Evolutionary conservation across 2,113 vertebrate genomes (phyloP).

Genomic region (Vireo altiloquus): DNA sequence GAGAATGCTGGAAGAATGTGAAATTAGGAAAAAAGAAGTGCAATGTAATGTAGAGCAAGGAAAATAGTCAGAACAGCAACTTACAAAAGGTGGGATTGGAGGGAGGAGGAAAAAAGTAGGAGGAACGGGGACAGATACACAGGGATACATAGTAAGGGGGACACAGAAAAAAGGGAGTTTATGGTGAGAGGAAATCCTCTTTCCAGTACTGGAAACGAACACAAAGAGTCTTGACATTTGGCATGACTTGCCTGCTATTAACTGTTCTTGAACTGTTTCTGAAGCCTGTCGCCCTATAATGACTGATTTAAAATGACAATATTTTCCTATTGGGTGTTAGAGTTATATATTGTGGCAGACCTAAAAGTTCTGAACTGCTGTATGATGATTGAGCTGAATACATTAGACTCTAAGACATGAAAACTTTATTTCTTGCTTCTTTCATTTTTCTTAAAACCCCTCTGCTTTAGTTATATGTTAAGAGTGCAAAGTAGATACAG

Average conservation of each 20-base stretch:
- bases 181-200: background rate
- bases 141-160: background rate
- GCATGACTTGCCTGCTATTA: background rate
- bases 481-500: background rate
- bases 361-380: background rate
- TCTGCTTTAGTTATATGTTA: background rate
- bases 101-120: background rate
- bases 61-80: background rate
- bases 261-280: background rate
- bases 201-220: background rate
- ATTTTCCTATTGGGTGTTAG: background rate
- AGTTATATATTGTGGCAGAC: background rate
- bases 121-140: background rate
- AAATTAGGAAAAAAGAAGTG: background rate
- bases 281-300: background rate
- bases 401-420: background rate
- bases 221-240: background rate
- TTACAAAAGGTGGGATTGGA: background rate
- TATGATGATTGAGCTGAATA: background rate
- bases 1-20: background rate
- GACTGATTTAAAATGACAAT: background rate
- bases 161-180: background rate
- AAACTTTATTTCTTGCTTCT: background rate
- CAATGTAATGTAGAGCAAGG: background rate
- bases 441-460: background rate